Conservation (phyloP, 2,113 vertebrate species). For the Brachypteracias leptosomus region DNA sequence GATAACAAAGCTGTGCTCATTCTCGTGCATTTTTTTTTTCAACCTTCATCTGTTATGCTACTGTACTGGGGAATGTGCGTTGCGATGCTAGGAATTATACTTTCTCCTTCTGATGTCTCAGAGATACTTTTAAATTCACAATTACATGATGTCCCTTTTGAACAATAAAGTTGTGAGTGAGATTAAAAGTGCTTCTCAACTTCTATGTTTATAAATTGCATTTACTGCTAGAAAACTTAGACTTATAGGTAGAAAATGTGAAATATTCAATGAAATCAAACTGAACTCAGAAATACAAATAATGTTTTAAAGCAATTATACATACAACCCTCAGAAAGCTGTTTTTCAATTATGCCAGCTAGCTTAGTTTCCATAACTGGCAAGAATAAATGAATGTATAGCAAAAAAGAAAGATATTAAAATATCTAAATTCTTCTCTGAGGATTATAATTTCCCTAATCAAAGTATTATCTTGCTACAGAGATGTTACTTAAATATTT, state of each 20-base stretch:
- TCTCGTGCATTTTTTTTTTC: neutral
- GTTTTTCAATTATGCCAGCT: neutral
- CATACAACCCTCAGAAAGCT: neutral
- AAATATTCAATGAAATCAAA: neutral
- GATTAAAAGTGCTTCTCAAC: neutral
- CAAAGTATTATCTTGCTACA: neutral
- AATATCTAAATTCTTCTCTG: neutral
- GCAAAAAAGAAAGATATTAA: neutral
- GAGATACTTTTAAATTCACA: neutral
- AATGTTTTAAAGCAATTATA: neutral
- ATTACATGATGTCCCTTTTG: neutral
- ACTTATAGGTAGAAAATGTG: neutral
- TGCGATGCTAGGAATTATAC: neutral
- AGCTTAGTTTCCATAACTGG: neutral
- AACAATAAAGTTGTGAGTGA: neutral
- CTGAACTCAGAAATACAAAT: neutral
- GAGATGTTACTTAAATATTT: neutral
- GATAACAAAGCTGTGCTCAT: neutral
- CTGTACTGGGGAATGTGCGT: neutral
- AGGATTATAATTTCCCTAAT: neutral
- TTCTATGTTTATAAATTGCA: neutral
- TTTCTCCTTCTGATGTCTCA: neutral
- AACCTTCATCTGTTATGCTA: neutral
- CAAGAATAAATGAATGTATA: neutral
- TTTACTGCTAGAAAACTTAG: neutral